Evolutionary conservation across 37 sponge, comb jelly and placozoan species (phyloP), one percentile per base, ranked within the genome.

Genomic region (Beroe forskalii): DNA sequence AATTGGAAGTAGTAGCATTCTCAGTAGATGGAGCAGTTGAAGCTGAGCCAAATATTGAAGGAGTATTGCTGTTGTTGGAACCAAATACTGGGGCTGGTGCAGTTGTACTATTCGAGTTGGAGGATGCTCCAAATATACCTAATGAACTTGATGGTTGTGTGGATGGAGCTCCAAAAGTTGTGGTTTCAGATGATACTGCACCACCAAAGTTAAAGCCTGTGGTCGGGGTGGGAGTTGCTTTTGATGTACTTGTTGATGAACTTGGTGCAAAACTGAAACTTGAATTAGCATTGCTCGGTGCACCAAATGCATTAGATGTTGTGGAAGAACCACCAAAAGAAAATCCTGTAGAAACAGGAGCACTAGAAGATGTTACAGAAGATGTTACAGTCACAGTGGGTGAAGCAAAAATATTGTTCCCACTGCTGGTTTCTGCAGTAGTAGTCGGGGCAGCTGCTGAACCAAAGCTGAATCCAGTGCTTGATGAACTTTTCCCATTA

Each of bases 391-490:
- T 6, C 4, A 23, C 25, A 22, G 14, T 27, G 31, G 66, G 4
- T 8, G 66, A 8, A 64, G 66, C 25, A 22, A 8, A 8, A n/a
- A 27, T n/a, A 8, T 8, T 8, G 25, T 30, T 64, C 20, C 25
- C 31, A 64, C 25, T 23, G 6, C 25, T 64, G 17, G 3, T 64
- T 8, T 8, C 3, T 6, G 25, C 66, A 38, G 76, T 72, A 38
- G 76, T 38, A 33, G 40, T 36, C n/a, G n/a, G n/a, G n/a, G n/a
- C n/a, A 8, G 76, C 76, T 36, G 38, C 27, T 72, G 40, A 17
- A 32, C 76, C 76, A 72, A 72, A 72, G 40, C 76, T 36, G 40
- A 72, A 72, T 32, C 76, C 76, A 32, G 76, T 6, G 23, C 76
- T 33, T 8, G 76, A 38, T 14, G 76, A 64, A 64, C 12, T 12